Evolutionary conservation across 2,888 invertebrate species (phyloP), one percentile per base, ranked within the genome.

Genomic region (Lissonota sp.): DNA sequence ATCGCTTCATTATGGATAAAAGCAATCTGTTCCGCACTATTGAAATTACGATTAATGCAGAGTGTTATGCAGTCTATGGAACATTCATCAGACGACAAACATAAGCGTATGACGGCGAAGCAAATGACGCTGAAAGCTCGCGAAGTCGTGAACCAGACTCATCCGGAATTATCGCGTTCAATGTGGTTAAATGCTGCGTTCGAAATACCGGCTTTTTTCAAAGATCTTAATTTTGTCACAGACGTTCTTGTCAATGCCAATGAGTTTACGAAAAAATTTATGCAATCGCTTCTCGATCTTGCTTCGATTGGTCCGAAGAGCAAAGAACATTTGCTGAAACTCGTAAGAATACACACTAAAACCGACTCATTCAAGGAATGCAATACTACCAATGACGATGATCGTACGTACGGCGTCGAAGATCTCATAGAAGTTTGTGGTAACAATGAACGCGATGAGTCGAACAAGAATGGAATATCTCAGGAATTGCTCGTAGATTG

Each of bases 1-100:
- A 88, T 94, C 16, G 93, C 94, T 83, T 93, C 94, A n/a, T 88
- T 94, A 40, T 95, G 95, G 95, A 90, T 94, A 16, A 93, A 93
- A 67, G 92, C 94, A 85, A 93, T 95, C 84, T 90, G 93, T 58
- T 89, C 90, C 73, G 93, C 94, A 63, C 80, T 90, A 93, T 86
- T 92, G 60, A 94, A 93, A 88, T 91, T 93, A 0, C 92, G 93
- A 83, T 83, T 91, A 6, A 93, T 87, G 12, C 88, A 86, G 67
- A 57, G 73, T 8, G 76, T 88, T 42, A 84, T 83, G n/a, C 84
- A 87, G 39, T 46, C 64, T 16, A 62, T 91, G 7, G 89, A 91
- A 55, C 86, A 89, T 66, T 67, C 87, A 8, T 62, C 84, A 16
- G 87, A 88, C 55, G 55, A 75, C 4, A 70, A 75, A 4, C 64